Base-by-base conservation (phyloP, 2,888 invertebrate genomes). In the Macropis europaea region DNA sequence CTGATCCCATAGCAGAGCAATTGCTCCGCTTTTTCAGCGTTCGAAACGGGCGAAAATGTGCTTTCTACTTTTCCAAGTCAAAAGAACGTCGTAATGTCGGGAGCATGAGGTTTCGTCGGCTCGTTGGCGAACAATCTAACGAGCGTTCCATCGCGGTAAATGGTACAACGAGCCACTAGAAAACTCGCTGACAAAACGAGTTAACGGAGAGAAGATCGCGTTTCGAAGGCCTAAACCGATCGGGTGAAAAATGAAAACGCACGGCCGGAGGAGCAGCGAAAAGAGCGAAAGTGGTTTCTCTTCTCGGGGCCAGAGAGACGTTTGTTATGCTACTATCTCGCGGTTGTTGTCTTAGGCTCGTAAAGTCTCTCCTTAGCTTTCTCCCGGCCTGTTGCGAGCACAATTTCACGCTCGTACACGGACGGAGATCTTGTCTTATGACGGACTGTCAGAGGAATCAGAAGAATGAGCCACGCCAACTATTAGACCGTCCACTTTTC, bases 201-300 rank as follows among this genome's bases (percentile, higher is more conserved):
- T n/a, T n/a, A n/a, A n/a, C n/a, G n/a, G n/a, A n/a, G n/a, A n/a
- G n/a, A n/a, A n/a, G n/a, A n/a, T n/a, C n/a, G n/a, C n/a, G n/a
- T n/a, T n/a, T n/a, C n/a, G n/a, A n/a, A n/a, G n/a, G n/a, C n/a
- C n/a, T n/a, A 28, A 24, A 50, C 9, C 11, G 13, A 11, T 4
- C 42, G 36, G 3, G 42, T 30, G 40, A 71, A 69, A 69, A 77
- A 77, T 75, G 68, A 60, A 57, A 81, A 75, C 72, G 66, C 68
- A 79, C 64, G 64, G 59, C 54, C 62, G n/a, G n/a, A n/a, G n/a
- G 73, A 62, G 69, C 32, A 62, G 76, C 77, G 78, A 68, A 78
- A 78, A 79, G 61, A 81, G 77, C 71, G 79, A 79, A 79, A 79
- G 79, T 70, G 50, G 69, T 67, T 66, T 61, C 72, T 64, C 78